Percentiles rank a stretch among this genome's conserved stretches.
Conservation (phyloP, 2,113 vertebrate genomes). For the Cranoglanis bouderius region DNA sequence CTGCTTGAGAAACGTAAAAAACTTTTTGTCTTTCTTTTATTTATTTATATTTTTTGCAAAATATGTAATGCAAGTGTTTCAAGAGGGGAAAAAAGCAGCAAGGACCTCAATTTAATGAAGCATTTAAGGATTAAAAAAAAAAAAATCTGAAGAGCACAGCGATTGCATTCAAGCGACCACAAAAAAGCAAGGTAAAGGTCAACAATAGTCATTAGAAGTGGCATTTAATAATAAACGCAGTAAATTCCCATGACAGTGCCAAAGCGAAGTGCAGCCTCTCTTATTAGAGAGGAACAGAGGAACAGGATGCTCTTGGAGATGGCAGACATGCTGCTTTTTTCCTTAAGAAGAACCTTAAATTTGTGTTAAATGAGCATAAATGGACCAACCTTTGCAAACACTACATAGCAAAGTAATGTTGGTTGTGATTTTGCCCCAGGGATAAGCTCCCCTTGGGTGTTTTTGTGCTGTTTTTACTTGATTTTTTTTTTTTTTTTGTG, state of each 20-base stretch:
- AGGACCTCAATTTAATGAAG: neutral
- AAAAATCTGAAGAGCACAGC: neutral
- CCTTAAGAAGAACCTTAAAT: neutral
- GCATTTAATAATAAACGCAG: neutral
- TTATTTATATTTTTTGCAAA: neutral
- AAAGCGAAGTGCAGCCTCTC: neutral
- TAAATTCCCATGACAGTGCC: neutral
- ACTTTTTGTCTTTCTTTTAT: neutral
- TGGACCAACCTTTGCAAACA: neutral
- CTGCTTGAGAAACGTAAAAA: neutral
- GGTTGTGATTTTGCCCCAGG: neutral
- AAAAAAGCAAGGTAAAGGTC: neutral
- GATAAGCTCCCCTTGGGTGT: neutral
- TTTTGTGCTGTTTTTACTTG: neutral
- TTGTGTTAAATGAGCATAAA: neutral
- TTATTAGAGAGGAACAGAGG: neutral
- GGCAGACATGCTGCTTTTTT: neutral
- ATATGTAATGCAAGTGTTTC: neutral
- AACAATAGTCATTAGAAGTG: neutral
- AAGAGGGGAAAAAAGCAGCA: neutral
- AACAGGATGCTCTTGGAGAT: neutral
- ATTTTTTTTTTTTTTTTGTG: too few species aligned
- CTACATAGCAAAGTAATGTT: neutral
- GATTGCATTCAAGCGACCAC: neutral
- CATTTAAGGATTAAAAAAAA: neutral